These are phyloP conservation scores for Diplazon laetatorius DNA, from an alignment of 2,888 invertebrate genomes.

Conservation along the genomic window DNA sequence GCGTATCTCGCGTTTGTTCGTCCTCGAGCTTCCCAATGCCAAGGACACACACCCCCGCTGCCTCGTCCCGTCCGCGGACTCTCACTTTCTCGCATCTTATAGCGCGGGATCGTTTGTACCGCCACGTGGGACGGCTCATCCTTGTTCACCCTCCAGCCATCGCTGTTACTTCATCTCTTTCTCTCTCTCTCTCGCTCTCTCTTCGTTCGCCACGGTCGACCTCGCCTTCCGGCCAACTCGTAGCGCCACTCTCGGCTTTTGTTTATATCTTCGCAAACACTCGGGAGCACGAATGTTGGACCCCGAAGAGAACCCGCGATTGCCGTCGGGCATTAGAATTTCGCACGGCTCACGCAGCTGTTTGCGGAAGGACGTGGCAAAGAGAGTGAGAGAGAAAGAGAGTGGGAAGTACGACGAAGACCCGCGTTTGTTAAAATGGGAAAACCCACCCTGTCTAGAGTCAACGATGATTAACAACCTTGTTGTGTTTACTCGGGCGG, in stretches of 20 bases:
- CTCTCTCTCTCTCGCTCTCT: not conserved
- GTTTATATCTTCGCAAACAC: constrained; percentile 63
- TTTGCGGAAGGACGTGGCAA: constrained; percentile 34
- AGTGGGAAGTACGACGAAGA: constrained; percentile 22
- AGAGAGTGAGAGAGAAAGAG: constrained; percentile 21
- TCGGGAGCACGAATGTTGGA: constrained; percentile 33
- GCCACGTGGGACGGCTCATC: constrained; percentile 23
- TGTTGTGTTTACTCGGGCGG: not conserved
- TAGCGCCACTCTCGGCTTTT: constrained; percentile 56
- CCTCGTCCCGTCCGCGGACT: not conserved
- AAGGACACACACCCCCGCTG: constrained; percentile 12
- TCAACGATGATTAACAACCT: constrained; percentile 59
- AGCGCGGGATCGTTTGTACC: not conserved
- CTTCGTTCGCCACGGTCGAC: not conserved
- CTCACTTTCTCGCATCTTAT: constrained; percentile 14
- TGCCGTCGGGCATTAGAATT: constrained; percentile 56
- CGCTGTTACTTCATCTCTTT: not conserved
- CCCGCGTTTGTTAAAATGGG: constrained; percentile 35
- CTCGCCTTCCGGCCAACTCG: constrained; percentile 23
- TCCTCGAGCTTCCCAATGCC: not conserved
- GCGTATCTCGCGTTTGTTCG: constrained; percentile 19
- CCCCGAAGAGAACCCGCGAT: constrained; percentile 19
- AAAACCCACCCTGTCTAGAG: constrained; percentile 47
- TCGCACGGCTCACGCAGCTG: constrained; percentile 23
- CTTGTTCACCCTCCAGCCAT: constrained; percentile 14